Base-by-base conservation (phyloP, 1,140 invertebrate species). In the Geopemphigus sp. region DNA sequence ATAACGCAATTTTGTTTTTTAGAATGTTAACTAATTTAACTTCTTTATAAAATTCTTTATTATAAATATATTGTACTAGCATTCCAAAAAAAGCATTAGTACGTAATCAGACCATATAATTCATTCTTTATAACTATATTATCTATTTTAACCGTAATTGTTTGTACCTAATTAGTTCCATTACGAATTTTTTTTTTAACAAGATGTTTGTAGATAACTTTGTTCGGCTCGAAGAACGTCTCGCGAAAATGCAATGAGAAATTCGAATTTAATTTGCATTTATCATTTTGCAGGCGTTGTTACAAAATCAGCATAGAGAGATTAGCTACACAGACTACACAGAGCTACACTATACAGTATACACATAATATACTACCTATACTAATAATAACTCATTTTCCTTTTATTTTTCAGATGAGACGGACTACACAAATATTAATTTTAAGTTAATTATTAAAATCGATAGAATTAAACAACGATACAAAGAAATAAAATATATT, bases 51-150 rank as follows among this genome's bases (percentile, higher is more conserved):
- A 61, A 63, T 32, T 63, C 17, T 11, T 63, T 63, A 32, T 32
- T 32, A 29, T 17, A 45, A 66, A 45, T 45, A 66, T 5, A 45
- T 45, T n/a, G 14, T 50, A 68, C n/a, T 6, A 15, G 24, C 17
- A 39, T 68, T 24, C 14, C 12, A 47, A 14, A 24, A 70, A 53
- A 70, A 53, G 1, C 45, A 53, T 53, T 57, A 74, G 17, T 63
- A 47, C 4, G 22, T 59, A 78, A 78, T 61, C 74, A 78, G 74
- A 63, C 74, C 74, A 59, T 59, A 78, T 78, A 78, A 63, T 76
- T 47, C 57, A 78, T 78, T 61, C 39, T 26, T 78, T 29, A 22
- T 63, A 26, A 59, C 26, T 50, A 68, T 50, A 68, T 26, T 24
- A n/a, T 76, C 14, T 72, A 54, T 72, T 54, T 29, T 11, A 29